Conservation (phyloP, 1,140 invertebrate species). For the Tetranychus cinnabarinus region DNA sequence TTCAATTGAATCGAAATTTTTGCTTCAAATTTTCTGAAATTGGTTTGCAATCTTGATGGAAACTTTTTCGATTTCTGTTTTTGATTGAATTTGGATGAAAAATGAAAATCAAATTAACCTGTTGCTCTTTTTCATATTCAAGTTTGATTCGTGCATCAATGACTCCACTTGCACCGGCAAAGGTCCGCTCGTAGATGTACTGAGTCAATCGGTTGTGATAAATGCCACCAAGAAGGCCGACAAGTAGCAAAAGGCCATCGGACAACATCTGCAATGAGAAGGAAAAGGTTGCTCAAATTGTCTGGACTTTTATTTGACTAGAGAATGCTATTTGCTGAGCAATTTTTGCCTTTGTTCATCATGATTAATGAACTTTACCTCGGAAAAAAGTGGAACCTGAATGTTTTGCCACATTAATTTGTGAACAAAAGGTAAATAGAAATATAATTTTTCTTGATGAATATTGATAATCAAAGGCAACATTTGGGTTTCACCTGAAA, state of each 20-base stretch:
- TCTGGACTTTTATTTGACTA: conserved; percentile 1
- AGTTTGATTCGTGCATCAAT: conserved; percentile 74
- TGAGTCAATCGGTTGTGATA: conserved; percentile 69
- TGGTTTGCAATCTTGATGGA: too few relatives aligned
- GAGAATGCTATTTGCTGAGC: neutral
- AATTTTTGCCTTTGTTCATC: neutral
- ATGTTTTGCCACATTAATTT: too few relatives aligned
- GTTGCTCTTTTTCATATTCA: conserved; percentile 68
- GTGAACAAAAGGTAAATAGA: too few relatives aligned
- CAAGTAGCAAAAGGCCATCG: conserved; percentile 45
- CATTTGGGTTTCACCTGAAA: too few relatives aligned
- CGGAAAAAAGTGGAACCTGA: neutral
- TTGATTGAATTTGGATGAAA: too few relatives aligned
- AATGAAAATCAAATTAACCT: conserved; percentile 13
- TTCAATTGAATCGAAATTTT: too few relatives aligned
- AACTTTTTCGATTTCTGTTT: too few relatives aligned
- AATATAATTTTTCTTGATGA: too few relatives aligned
- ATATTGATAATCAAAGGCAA: too few relatives aligned
- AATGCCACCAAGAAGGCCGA: conserved; percentile 48
- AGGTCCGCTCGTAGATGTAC: conserved; percentile 53
- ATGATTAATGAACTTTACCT: conserved; percentile 13
- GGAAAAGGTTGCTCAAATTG: conserved; percentile 1
- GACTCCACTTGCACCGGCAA: conserved; percentile 61
- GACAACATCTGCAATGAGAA: conserved; percentile 36
- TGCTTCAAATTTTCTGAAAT: too few relatives aligned